Base-by-base conservation (phyloP, 1,140 invertebrate genomes). In the Drosophila yakuba region DNA sequence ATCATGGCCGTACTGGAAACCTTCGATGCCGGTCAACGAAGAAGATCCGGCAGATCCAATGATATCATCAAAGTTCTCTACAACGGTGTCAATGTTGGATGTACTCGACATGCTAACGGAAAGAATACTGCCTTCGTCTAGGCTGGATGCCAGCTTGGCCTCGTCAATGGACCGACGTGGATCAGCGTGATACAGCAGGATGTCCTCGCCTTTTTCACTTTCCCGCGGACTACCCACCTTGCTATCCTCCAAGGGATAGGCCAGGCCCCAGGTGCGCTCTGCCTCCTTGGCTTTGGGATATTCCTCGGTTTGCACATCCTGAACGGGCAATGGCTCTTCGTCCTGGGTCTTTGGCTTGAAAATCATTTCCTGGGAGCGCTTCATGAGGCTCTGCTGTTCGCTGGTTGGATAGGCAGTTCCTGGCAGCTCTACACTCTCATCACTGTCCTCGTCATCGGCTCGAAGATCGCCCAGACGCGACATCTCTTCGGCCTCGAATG, bases 321-420 rank as follows among this genome's bases (percentile, higher is more conserved):
- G 77, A 0, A 56, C 10, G n/a, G 69, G 14, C 15, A 52, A 52
- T 20, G 63, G 48, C 17, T 81, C 25, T 0, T 92, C 90, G 12
- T 82, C 47, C 2, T 91, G 88, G n/a, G 93, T 66, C 38, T 92
- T 91, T 4, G 96, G 96, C 85, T 96, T 96, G 91, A 98, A 97
- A 71, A 96, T 96, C 97, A 98, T 97, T 93, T 98, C 97, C 72
- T 96, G 95, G 0, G 97, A 97, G 63, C 97, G 93, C 91, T 97
- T 98, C 97, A 98, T 97, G 78, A 95, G 94, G 28, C 94, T 94
- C 11, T 95, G 93, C 44, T 94, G 92, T 69, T 94, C 94, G 50
- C 93, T 74, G 3, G 56, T 74, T 1, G 72, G 75, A 60, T 89
- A 82, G 2, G 66, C 54, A 0, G 54, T 41, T 43, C 64, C 78